Evolutionary conservation across 2,888 invertebrate genomes (phyloP).

Genomic region (Fragum sueziense): DNA sequence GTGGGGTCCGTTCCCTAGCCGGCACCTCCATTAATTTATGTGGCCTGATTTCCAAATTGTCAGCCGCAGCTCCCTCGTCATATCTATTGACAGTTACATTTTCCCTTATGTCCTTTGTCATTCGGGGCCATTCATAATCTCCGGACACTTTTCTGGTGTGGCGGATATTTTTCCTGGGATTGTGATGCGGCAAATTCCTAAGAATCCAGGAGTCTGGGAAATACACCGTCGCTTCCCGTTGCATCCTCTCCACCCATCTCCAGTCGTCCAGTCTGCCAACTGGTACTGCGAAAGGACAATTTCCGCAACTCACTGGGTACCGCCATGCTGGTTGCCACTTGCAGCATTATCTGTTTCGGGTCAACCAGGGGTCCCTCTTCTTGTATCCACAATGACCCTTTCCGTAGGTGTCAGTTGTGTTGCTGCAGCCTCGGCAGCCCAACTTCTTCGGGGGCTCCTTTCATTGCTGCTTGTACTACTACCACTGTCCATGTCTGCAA

Average conservation of each 20-base stretch:
- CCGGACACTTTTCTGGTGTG: no score
- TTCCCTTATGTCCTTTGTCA: not conserved
- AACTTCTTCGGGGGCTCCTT: not conserved
- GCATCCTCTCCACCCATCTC: not conserved
- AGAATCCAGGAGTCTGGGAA: not conserved
- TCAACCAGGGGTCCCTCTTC: not conserved
- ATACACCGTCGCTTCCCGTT: not conserved
- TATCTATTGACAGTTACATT: not conserved
- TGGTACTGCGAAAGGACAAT: not conserved
- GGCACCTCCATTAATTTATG: no score
- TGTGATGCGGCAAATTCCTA: not conserved
- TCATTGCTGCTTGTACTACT: not conserved
- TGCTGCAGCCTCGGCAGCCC: not conserved
- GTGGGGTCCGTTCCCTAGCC: no score
- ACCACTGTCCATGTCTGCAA: not conserved
- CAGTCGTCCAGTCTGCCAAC: not conserved
- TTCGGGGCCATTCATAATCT: no score
- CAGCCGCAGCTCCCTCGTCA: no score
- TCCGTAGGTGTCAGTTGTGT: not conserved
- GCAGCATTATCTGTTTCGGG: not conserved
- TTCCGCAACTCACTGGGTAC: not conserved
- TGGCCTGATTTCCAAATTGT: no score
- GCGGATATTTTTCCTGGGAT: no score
- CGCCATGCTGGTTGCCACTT: not conserved
- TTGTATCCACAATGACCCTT: not conserved